Base-by-base conservation (phyloP, 2,888 invertebrate genomes). In the Eilema caniola region DNA sequence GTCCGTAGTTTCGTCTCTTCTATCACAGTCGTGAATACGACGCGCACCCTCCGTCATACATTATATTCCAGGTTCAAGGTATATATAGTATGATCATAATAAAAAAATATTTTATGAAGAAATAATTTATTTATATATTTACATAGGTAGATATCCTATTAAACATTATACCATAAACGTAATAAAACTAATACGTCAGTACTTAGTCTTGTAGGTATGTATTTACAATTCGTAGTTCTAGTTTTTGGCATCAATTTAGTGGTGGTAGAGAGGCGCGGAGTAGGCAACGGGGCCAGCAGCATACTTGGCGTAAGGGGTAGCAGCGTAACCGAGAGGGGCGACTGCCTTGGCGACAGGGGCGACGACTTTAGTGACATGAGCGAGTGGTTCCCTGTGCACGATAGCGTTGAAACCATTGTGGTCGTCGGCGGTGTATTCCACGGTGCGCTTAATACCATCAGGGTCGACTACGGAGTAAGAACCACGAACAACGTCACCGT, bases 401-500 rank as follows among this genome's bases (percentile, higher is more conserved):
- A 94, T 92, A 53, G 94, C 95, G 85, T 94, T 94, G 88, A 95
- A 95, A 33, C 95, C 95, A 76, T 94, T 92, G 68, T 93, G 86
- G 14, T 92, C 88, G 75, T 95, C 95, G 69, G 95, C 93, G 61
- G 92, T 90, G 86, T 95, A 96, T 74, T 96, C 95, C 0, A 96
- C 96, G 62, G 91, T 94, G 76, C 95, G 93, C 83, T 90, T 92
- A 80, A 92, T 94, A 79, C 96, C 96, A 76, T 96, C 95, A 64
- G 96, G 92, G 80, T 96, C 96, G 31, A 91, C 90, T 12, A 96
- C 90, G 77, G 94, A 93, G 90, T 96, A 96, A 63, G 93, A 94
- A 64, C 96, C 96, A 25, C 88, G 88, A 16, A 96, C 96, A 14
- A 94, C 93, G 73, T 96, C 96, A 28, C 96, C 96, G 73, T 96